Percentiles rank a stretch among this genome's conserved stretches.
phyloP scores from a whole-genome alignment of 2,888 invertebrate genomes.

The Aleiodes leptofemur region DNA sequence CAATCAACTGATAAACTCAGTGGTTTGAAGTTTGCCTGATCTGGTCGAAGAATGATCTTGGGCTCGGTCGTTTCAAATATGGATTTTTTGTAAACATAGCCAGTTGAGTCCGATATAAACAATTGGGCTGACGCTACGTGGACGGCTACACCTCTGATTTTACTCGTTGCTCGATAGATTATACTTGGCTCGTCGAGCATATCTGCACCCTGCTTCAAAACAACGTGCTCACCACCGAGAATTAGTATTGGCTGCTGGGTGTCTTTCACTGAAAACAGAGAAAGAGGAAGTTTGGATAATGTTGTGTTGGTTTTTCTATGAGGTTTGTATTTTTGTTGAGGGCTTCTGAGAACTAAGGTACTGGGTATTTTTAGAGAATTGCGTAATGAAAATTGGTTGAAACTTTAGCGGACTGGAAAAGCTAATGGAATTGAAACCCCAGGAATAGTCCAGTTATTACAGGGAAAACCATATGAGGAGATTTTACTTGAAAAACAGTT shows the following conservation, averaged over 20 bases:
- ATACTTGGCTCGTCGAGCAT: slow-evolving; percentile 83
- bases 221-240: slow-evolving; percentile 82
- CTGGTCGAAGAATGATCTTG: slow-evolving; percentile 78
- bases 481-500: too few relatives aligned
- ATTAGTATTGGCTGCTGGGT: slow-evolving; percentile 83
- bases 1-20: slow-evolving; percentile 90
- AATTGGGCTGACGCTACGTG: slow-evolving; percentile 85
- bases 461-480: too few relatives aligned
- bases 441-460: too few relatives aligned
- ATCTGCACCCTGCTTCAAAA: slow-evolving; percentile 82
- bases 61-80: slow-evolving; percentile 64
- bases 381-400: too few relatives aligned
- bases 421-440: too few relatives aligned
- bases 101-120: slow-evolving; percentile 86
- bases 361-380: too few relatives aligned
- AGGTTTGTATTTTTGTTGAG: neutral
- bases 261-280: slow-evolving; percentile 78
- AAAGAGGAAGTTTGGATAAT: neutral
- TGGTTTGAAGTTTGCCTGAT: slow-evolving; percentile 81
- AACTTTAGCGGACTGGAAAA: too few relatives aligned
- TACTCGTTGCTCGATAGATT: slow-evolving; percentile 79
- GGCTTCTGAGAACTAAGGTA: neutral
- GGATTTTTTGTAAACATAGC: slow-evolving; percentile 78
- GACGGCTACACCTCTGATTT: slow-evolving; percentile 84
- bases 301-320: neutral